Conservation (phyloP, 2,797 vertebrate species). For the Cuculus canorus region DNA sequence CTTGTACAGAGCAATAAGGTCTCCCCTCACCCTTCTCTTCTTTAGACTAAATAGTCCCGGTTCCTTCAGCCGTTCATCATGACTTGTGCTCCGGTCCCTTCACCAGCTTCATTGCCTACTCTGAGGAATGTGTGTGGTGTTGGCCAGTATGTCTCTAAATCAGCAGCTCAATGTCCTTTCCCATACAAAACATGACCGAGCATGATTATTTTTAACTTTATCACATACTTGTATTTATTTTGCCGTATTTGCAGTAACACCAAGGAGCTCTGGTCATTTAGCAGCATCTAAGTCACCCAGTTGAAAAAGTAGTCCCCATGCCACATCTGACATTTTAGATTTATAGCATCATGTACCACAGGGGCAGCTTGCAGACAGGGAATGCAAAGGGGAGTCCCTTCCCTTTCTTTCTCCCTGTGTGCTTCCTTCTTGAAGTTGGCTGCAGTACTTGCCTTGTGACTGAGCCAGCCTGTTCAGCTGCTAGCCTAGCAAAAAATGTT, state of each 20-base stretch:
- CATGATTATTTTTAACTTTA: background rate
- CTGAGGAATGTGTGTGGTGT: no score
- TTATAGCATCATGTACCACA: rapidly evolving
- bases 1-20: no score
- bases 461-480: background rate
- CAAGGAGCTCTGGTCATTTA: background rate
- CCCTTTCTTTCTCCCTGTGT: background rate
- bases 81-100: no score
- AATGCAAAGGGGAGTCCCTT: background rate
- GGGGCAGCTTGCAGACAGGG: background rate
- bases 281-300: background rate
- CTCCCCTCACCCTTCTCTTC: no score
- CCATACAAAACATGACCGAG: background rate
- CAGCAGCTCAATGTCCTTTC: no score
- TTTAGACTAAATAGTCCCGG: no score
- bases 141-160: no score
- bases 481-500: background rate
- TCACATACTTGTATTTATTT: background rate
- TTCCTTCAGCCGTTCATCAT: no score
- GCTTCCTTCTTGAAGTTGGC: background rate
- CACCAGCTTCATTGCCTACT: no score
- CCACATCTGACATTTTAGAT: background rate
- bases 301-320: background rate
- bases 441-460: background rate
- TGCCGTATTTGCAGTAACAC: background rate